Base-by-base conservation (phyloP, 2,797 vertebrate genomes). In the Lycodopsis pacificus region DNA sequence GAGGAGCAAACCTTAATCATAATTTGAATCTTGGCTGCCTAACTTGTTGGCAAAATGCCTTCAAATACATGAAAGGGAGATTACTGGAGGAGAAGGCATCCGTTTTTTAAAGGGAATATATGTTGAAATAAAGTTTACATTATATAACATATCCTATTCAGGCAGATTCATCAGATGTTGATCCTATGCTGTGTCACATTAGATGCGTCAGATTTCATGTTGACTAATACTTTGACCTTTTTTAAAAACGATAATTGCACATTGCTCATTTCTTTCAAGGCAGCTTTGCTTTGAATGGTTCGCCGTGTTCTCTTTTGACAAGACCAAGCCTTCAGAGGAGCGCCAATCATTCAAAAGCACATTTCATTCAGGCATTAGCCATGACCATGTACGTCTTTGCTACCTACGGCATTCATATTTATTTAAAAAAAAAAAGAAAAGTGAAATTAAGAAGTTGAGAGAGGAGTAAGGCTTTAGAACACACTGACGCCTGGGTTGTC, bases 11-110 rank as follows among this genome's bases (percentile, higher is more conserved):
- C 59, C 84, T 81, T 73, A 77, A 83, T 80, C 79, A 82, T 65
- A 66, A 80, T 82, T 85, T 76, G 25, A 73, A 79, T 79, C 65
- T 77, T 80, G 83, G 82, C 82, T 46, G 66, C 58, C 27, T 4
- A n/a, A 58, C 68, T 32, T 58, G 58, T 54, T 90, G 90, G 83
- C 75, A 82, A 86, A 77, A 62, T 68, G 77, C 73, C 81, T 57
- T 63, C 40, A 65, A 77, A 83, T 25, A 54, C 56, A 85, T 81
- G 74, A 79, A 70, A 64, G 62, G 54, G 40, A 68, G 59, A 82
- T 68, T 2, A 15, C 38, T 69, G 25, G 10, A 7, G 7, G 12
- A 30, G 46, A 69, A 74, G 46, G 32, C 36, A 42, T 44, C 14
- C 1, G 15, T 62, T 12, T 73, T 67, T 22, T 30, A 42, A 54